phyloP scores from a whole-genome alignment of 2,113 vertebrate species.

The Urocynchramus pylzowi region DNA sequence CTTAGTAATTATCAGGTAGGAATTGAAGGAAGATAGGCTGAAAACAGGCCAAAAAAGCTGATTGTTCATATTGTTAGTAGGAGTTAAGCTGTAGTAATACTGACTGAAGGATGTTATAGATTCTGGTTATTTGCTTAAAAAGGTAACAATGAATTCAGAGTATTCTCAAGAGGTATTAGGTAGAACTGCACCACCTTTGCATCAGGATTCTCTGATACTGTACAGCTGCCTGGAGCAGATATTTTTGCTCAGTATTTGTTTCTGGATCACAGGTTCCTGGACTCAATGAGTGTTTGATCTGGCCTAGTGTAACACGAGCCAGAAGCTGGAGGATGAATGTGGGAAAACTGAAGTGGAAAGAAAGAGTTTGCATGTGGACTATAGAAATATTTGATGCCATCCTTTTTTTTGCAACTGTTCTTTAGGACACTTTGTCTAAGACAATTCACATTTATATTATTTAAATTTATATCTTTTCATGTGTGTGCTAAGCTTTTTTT shows the following conservation, averaged over 20 bases:
- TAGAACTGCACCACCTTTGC: not conserved
- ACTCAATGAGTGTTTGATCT: rapidly evolving
- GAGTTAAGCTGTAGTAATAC: not conserved
- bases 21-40: not conserved
- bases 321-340: not conserved
- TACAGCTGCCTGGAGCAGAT: not conserved
- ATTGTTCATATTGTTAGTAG: not conserved
- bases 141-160: not conserved
- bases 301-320: rapidly evolving
- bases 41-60: not conserved
- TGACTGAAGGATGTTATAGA: not conserved
- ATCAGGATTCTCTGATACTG: not conserved
- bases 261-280: not conserved
- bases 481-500: not conserved
- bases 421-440: not conserved
- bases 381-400: not conserved
- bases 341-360: not conserved
- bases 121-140: not conserved
- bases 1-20: not conserved
- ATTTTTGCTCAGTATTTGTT: not conserved
- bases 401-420: not conserved
- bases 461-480: not conserved
- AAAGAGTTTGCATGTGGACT: not conserved
- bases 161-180: not conserved
- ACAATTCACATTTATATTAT: not conserved